Conservation (phyloP, 2,797 vertebrate genomes). For the Peromyscus melanophrys region DNA sequence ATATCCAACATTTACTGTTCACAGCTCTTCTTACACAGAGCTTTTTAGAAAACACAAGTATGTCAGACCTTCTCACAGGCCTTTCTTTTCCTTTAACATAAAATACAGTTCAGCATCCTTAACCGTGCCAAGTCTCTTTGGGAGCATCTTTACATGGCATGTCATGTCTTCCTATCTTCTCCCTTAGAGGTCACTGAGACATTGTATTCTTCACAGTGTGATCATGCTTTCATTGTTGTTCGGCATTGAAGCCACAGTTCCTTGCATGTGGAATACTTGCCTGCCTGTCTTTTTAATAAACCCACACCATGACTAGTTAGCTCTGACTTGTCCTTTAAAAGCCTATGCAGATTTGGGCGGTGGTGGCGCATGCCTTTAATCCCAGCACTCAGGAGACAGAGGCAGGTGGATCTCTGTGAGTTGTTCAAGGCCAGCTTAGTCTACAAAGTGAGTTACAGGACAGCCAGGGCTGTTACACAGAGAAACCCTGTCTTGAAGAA, state of each 20-base stretch:
- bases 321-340: neutral
- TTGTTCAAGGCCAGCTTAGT: too few species aligned
- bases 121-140: neutral
- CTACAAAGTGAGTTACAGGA: too few species aligned
- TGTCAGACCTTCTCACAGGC: neutral
- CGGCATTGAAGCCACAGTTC: neutral
- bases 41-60: neutral
- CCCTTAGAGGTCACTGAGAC: neutral
- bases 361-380: too few species aligned
- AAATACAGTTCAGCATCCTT: conserved; percentile 3
- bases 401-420: too few species aligned
- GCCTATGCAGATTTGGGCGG: neutral
- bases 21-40: neutral
- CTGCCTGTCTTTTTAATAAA: neutral
- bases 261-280: neutral
- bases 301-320: neutral
- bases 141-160: neutral
- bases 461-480: too few species aligned
- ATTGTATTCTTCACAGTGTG: neutral
- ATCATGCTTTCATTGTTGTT: neutral
- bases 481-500: too few species aligned
- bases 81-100: neutral
- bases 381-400: too few species aligned
- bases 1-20: neutral
- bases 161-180: neutral